Percentiles rank a stretch among this genome's conserved stretches.
Evolutionary conservation across 2,888 invertebrate species (phyloP).

Genomic region (Lycocerus yunnanus): DNA sequence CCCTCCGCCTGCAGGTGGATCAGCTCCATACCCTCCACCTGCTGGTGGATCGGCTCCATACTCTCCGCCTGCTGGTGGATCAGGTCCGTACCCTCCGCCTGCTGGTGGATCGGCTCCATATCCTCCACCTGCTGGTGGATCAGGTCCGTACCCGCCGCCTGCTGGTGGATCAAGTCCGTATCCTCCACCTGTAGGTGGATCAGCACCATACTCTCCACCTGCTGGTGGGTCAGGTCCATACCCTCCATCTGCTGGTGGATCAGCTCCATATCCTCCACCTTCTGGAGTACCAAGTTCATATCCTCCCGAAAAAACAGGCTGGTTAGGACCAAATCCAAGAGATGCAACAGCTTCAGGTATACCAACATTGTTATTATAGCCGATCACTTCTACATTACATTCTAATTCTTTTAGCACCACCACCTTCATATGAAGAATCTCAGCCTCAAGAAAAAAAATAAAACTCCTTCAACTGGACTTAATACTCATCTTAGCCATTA

Average conservation of each 20-base stretch:
- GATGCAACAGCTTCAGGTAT: not conserved
- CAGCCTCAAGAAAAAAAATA: not conserved
- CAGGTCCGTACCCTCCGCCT: slow-evolving; percentile 1
- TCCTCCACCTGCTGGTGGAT: not conserved
- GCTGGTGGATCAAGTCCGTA: not conserved
- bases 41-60: slow-evolving; percentile 6
- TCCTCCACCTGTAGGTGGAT: not conserved
- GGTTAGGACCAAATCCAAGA: not conserved
- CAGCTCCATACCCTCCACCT: slow-evolving; percentile 7
- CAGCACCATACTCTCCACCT: not conserved
- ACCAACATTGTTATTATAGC: not conserved
- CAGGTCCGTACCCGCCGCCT: not conserved
- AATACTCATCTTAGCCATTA: no score
- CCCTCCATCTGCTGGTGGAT: not conserved
- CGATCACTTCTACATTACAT: not conserved
- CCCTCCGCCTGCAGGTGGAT: slow-evolving; percentile 3
- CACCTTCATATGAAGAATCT: slow-evolving; percentile 13
- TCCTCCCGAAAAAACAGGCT: not conserved
- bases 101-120: not conserved
- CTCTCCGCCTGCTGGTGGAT: slow-evolving; percentile 2
- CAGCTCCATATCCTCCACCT: not conserved
- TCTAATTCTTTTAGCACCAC: slow-evolving; percentile 4
- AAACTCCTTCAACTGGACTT: not conserved
- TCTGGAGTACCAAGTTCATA: not conserved
- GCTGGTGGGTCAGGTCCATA: not conserved